Percentiles rank a stretch among this genome's conserved stretches.
Evolutionary conservation across 2,113 vertebrate species (phyloP).

Genomic region (Nycticorax nycticorax): DNA sequence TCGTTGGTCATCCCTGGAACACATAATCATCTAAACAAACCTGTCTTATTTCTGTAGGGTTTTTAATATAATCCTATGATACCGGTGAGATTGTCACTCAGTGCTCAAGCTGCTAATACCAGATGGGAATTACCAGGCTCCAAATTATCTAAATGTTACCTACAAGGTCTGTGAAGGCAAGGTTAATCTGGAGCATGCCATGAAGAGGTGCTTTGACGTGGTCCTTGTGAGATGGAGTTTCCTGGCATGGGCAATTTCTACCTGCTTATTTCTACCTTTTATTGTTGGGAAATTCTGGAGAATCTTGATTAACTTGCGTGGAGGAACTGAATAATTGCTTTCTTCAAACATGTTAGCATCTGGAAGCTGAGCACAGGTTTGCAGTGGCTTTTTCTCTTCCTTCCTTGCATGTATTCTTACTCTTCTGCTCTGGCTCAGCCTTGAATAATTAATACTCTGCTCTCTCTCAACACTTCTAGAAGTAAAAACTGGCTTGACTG

Average conservation of each 20-base stretch:
- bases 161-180: not conserved
- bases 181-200: not conserved
- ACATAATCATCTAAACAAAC: not conserved
- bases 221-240: not conserved
- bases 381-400: not conserved
- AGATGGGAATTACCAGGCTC: not conserved
- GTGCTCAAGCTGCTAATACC: rapidly evolving
- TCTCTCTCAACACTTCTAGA: not conserved
- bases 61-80: not conserved
- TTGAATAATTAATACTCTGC: not conserved
- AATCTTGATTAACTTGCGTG: not conserved
- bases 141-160: not conserved
- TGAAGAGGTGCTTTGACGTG: not conserved
- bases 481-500: not conserved
- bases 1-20: not conserved
- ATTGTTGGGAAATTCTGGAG: not conserved
- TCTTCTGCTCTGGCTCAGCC: not conserved
- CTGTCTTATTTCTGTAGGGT: too few species aligned
- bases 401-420: not conserved
- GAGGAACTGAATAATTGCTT: not conserved
- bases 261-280: not conserved
- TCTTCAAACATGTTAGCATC: rapidly evolving
- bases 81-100: not conserved
- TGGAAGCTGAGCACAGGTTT: not conserved
- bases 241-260: not conserved